A percentile compares a stretch with the other conserved stretches of the same genome.
phyloP scores from a whole-genome alignment of 1,140 invertebrate genomes.

The Diachasma alloeum region DNA sequence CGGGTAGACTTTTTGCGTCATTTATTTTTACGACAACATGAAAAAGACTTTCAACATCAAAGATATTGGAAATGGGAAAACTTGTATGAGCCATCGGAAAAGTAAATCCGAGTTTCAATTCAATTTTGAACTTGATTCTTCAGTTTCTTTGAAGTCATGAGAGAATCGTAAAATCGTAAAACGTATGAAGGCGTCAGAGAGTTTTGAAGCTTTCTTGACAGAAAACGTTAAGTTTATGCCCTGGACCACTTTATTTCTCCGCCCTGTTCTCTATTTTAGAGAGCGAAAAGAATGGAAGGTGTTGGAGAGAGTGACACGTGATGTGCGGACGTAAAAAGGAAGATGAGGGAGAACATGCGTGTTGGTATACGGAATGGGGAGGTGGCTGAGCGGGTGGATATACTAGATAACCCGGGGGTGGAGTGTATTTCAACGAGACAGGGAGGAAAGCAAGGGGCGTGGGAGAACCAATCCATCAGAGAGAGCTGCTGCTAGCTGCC shows the following conservation, averaged over 20 bases:
- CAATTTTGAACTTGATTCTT: slow-evolving; percentile 25
- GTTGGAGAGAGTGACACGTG: neutral
- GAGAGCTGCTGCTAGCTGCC: slow-evolving; percentile 53
- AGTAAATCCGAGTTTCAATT: slow-evolving; percentile 16
- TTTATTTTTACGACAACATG: neutral
- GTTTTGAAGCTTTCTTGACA: neutral
- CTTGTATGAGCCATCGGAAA: neutral
- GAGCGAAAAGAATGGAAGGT: neutral
- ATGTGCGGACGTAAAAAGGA: neutral
- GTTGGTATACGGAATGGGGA: neutral
- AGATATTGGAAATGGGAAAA: slow-evolving; percentile 1
- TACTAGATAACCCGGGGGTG: slow-evolving; percentile 13
- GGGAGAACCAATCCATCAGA: slow-evolving; percentile 57
- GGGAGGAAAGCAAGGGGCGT: slow-evolving; percentile 47
- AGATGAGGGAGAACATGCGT: neutral
- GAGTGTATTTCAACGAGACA: slow-evolving; percentile 30
- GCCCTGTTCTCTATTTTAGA: neutral
- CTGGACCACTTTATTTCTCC: neutral
- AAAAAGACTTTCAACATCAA: neutral
- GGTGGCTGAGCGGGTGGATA: neutral
- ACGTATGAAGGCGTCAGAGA: neutral
- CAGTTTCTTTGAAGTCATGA: slow-evolving; percentile 8
- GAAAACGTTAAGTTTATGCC: neutral
- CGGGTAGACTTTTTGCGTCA: neutral
- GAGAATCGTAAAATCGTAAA: neutral